Percentiles rank a stretch among this genome's conserved stretches.
phyloP scores from a whole-genome alignment of 2,113 vertebrate genomes.

The Gambusia holbrooki region DNA sequence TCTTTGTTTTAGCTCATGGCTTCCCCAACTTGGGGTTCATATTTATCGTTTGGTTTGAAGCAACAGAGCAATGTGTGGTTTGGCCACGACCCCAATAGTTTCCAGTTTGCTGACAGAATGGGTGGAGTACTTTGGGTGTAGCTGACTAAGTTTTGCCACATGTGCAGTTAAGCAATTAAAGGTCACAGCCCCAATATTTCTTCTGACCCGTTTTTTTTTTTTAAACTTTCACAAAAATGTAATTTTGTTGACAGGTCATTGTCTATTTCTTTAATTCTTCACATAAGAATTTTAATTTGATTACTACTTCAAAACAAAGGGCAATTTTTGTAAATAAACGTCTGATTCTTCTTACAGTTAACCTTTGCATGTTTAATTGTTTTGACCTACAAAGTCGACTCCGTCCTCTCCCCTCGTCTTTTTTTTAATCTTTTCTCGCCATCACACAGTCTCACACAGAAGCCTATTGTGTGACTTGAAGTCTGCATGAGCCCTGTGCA shows the following conservation, averaged over 20 bases:
- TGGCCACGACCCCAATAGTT: constrained; percentile 49
- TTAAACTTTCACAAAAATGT: constrained; percentile 7
- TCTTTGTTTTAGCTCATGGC: constrained; percentile 51
- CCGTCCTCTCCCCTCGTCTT: constrained; percentile 3
- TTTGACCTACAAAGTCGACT: constrained; percentile 21
- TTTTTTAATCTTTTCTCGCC: constrained; percentile 40
- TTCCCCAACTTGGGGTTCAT: constrained; percentile 32
- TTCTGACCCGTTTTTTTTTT: constrained; percentile 10
- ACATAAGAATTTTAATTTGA: background rate
- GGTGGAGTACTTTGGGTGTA: constrained; percentile 63
- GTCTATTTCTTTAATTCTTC: constrained; percentile 8
- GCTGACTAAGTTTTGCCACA: constrained; percentile 64
- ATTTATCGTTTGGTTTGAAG: constrained; percentile 28
- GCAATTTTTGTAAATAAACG: background rate
- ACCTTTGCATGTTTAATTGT: constrained; percentile 6
- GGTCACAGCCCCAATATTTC: constrained; percentile 41
- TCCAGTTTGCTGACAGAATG: constrained; percentile 36
- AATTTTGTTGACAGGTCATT: background rate
- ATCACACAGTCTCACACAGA: constrained; percentile 50
- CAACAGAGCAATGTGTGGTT: constrained; percentile 48
- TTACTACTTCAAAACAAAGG: background rate
- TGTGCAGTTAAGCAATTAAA: constrained; percentile 60
- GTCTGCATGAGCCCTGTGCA: constrained; percentile 21
- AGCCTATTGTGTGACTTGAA: constrained; percentile 65
- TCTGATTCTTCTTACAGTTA: background rate